A percentile compares a stretch with the other conserved stretches of the same genome.
These are phyloP conservation scores for Hyles vespertilio DNA, from an alignment of 1,140 invertebrate species.

Conservation along the genomic window DNA sequence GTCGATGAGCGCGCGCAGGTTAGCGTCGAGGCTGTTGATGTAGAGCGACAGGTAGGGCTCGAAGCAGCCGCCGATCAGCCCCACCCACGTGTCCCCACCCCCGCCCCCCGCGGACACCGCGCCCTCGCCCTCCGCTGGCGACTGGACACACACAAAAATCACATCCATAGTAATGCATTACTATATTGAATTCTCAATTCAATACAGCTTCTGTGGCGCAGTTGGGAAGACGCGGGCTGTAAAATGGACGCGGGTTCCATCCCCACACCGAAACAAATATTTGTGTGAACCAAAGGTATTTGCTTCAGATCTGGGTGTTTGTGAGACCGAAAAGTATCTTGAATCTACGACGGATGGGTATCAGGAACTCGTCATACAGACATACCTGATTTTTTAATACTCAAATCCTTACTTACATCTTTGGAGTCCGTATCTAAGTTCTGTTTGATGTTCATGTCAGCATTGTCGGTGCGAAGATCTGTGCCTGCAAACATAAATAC, in stretches of 20 bases:
- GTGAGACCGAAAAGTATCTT: too few species aligned
- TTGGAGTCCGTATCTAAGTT: neutral
- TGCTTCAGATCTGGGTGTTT: too few species aligned
- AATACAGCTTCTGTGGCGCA: too few species aligned
- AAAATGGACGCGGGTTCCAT: too few species aligned
- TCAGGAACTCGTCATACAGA: too few species aligned
- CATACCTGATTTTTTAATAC: too few species aligned
- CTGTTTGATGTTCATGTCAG: constrained; percentile 13
- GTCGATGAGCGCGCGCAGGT: constrained; percentile 91
- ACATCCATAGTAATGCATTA: too few species aligned
- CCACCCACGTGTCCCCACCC: constrained; percentile 78
- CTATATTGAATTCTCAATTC: too few species aligned
- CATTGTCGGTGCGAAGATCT: constrained; percentile 32
- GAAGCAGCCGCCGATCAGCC: constrained; percentile 93
- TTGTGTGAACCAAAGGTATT: too few species aligned
- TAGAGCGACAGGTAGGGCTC: constrained; percentile 95
- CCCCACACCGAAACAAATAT: too few species aligned
- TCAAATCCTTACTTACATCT: constrained; percentile 6
- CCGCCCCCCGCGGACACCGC: constrained; percentile 1
- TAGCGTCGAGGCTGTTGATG: constrained; percentile 94
- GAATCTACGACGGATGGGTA: too few species aligned
- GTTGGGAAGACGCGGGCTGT: too few species aligned
- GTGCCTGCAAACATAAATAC: constrained; percentile 29
- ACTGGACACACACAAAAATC: neutral
- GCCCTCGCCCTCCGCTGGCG: constrained; percentile 4